These are phyloP conservation scores for Notothenia coriiceps DNA, from an alignment of 2,113 vertebrate species.

Conservation along the genomic window DNA sequence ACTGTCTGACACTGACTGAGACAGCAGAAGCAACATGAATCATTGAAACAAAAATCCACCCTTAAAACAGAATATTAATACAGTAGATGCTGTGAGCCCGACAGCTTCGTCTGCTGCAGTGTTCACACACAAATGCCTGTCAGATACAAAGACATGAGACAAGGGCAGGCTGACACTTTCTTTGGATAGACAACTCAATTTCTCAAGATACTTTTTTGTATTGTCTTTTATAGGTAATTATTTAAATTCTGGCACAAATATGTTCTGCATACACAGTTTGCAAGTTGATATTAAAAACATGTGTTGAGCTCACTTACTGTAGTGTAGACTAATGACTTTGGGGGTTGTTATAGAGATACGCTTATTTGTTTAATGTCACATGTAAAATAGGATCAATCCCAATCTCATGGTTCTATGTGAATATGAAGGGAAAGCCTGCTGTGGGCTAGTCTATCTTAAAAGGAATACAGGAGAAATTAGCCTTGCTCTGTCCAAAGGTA, in stretches of 20 bases:
- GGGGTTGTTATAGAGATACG: not conserved
- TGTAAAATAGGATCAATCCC: not conserved
- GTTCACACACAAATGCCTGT: conserved; percentile 46
- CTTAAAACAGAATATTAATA: conserved; percentile 58
- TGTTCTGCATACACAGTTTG: not conserved
- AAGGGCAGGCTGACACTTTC: conserved; percentile 5
- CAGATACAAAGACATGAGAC: conserved; percentile 36
- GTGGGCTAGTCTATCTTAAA: not conserved
- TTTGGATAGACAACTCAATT: not conserved
- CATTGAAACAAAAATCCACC: conserved; percentile 56
- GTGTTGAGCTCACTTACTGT: not conserved
- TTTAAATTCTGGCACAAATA: conserved; percentile 2
- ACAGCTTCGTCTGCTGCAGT: conserved; percentile 21
- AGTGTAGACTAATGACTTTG: not conserved
- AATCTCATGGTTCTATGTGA: not conserved
- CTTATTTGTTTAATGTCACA: not conserved
- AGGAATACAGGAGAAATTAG: not conserved
- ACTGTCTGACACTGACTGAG: conserved; percentile 52
- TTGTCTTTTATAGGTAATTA: not conserved
- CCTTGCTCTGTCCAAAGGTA: not conserved
- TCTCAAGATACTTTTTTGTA: not conserved
- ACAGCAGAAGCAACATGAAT: conserved; percentile 67
- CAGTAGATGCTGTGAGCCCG: conserved; percentile 30
- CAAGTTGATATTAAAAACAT: not conserved
- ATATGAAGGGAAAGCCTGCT: not conserved